Base-by-base conservation (phyloP, 2,888 invertebrate genomes). In the Drosophila subquinaria region DNA sequence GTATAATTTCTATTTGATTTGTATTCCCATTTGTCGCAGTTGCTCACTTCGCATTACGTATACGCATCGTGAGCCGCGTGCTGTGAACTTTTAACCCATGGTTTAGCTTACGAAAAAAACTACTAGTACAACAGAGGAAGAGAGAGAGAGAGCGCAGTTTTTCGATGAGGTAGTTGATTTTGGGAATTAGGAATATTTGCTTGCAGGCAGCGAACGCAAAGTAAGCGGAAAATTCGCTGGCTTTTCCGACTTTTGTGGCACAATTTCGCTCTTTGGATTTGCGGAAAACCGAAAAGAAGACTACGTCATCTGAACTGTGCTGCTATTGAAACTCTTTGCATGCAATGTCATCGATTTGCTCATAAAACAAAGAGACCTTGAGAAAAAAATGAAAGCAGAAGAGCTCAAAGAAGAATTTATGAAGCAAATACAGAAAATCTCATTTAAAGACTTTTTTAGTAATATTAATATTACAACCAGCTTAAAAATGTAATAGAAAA, bases 31-130 rank as follows among this genome's bases (percentile, higher is more conserved):
- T 69, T 73, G 65, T 53, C 53, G 68, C 57, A 65, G 70, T 57
- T 69, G 45, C 68, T 68, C 64, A 63, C 69, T 72, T 73, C 59
- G 68, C 68, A 75, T 79, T 76, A 70, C 79, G 76, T 73, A 82
- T 76, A 80, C 81, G 86, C 66, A 69, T 30, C 55, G 67, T 57
- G 48, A 60, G 27, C 47, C 52, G 48, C 48, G 33, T 17, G 59
- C 57, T 43, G 48, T 64, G 69, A 75, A 70, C 75, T 75, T 75
- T 70, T 60, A 57, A 57, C 56, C 56, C 47, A 59, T 52, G 55
- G 52, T 69, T 80, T 77, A 73, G 72, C 63, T 43, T 68, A 67
- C 50, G 51, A 40, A 50, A 38, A 48, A 64, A 63, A 73, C 59
- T 33, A 15, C 55, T 65, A 23, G 9, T 61, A 48, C 15, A 51